Conservation (phyloP, 1,140 invertebrate species). For the Mesaphorura yosii region DNA sequence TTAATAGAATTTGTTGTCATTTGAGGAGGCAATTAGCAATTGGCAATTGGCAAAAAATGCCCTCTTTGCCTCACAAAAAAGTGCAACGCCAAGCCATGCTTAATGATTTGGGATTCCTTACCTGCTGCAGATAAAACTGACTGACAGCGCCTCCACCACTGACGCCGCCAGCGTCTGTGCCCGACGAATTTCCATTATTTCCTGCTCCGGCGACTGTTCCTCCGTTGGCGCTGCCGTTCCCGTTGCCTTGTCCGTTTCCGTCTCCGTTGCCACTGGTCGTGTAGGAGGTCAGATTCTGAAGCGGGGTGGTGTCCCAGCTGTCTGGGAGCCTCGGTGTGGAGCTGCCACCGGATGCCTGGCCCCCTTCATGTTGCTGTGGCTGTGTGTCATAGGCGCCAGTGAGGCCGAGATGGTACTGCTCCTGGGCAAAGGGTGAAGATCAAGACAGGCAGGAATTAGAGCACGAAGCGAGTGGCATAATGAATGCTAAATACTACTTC, state of each 20-base stretch:
- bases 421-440: too few relatives aligned
- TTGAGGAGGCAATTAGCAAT: neutral
- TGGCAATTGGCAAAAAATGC: neutral
- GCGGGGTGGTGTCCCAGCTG: conserved; percentile 29
- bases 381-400: conserved; percentile 25
- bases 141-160: too few relatives aligned
- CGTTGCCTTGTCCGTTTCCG: conserved; percentile 62
- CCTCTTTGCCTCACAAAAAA: too few relatives aligned
- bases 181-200: too few relatives aligned
- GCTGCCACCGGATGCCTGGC: conserved; percentile 25
- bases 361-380: too few relatives aligned
- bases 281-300: conserved; percentile 27
- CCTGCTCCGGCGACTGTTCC: too few relatives aligned
- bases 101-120: conserved; percentile 7
- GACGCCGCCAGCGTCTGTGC: too few relatives aligned
- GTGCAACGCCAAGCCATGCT: too few relatives aligned
- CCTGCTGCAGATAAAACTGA: conserved; percentile 60
- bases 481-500: too few relatives aligned
- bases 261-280: conserved; percentile 15
- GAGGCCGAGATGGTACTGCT: conserved; percentile 29
- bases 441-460: too few relatives aligned
- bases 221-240: too few relatives aligned
- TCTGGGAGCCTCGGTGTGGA: conserved; percentile 27
- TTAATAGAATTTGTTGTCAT: neutral
- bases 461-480: too few relatives aligned